Evolutionary conservation across 1,140 invertebrate species (phyloP).

Genomic region (Cheumatopsyche charites): DNA sequence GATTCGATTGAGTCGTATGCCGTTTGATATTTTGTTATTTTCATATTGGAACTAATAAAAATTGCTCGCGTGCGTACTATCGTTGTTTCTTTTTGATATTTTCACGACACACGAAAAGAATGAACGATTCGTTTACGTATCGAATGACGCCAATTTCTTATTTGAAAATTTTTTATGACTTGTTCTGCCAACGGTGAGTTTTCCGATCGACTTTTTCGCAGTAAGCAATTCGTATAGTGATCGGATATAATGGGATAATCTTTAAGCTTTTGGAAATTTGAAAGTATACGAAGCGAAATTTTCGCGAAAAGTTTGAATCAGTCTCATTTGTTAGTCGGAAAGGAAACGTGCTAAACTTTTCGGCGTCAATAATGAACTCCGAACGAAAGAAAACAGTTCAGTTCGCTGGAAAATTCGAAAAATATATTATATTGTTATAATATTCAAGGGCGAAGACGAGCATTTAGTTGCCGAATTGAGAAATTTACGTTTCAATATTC

Average conservation of each 20-base stretch:
- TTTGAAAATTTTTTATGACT: too few relatives aligned
- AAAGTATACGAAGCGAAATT: neutral
- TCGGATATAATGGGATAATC: neutral
- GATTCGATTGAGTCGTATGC: neutral
- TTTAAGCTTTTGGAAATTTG: neutral
- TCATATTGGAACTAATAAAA: neutral
- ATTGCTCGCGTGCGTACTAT: constrained; percentile 16
- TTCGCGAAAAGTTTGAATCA: constrained; percentile 14
- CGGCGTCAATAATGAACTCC: neutral
- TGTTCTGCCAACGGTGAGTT: too few relatives aligned
- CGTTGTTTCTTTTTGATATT: constrained; percentile 16
- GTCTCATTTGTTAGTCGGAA: constrained; percentile 6
- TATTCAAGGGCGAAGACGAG: too few relatives aligned
- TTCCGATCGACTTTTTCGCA: too few relatives aligned
- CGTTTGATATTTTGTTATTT: neutral
- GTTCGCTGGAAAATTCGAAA: too few relatives aligned
- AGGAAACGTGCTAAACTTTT: neutral
- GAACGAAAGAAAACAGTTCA: neutral
- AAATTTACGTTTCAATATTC: constrained; percentile 18
- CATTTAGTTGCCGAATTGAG: too few relatives aligned
- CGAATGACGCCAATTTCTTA: too few relatives aligned
- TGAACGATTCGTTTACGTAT: constrained; percentile 2
- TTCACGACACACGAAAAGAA: neutral
- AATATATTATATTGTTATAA: too few relatives aligned
- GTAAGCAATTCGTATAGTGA: neutral